A percentile compares a stretch with the other conserved stretches of the same genome.
These are phyloP conservation scores for Palythoa grandis DNA, from an alignment of 92 coral and sea anemone species.

Conservation along the genomic window DNA sequence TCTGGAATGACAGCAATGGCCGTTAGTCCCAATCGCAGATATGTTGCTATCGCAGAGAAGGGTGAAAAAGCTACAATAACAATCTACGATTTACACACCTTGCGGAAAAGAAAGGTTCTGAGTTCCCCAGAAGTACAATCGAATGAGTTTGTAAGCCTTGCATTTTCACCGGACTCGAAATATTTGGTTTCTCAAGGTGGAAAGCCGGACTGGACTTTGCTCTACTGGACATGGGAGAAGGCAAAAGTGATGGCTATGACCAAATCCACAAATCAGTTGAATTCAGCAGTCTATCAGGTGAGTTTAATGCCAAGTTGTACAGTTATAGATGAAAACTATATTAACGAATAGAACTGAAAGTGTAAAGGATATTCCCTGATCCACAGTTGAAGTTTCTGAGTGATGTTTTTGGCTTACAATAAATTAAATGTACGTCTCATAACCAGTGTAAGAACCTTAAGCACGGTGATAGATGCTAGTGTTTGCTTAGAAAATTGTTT, in stretches of 20 bases:
- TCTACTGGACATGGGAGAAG: constrained; percentile 99
- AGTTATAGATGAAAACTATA: background rate
- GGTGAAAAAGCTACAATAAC: constrained; percentile 96
- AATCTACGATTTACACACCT: constrained; percentile 94
- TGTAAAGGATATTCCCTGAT: background rate
- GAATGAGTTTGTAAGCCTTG: constrained; percentile 93
- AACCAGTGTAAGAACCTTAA: no score
- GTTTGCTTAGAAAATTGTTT: no score
- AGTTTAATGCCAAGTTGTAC: background rate
- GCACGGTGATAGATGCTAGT: no score
- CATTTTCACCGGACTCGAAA: constrained; percentile 98
- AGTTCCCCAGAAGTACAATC: constrained; percentile 87
- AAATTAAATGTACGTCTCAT: no score
- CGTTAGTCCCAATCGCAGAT: constrained; percentile 96
- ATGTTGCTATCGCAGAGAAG: constrained; percentile 96
- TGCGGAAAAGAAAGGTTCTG: constrained; percentile 94
- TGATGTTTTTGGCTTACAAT: no score
- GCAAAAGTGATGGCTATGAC: constrained; percentile 99
- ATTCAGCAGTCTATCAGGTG: constrained; percentile 97
- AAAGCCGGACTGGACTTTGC: constrained; percentile 96
- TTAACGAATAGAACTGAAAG: background rate
- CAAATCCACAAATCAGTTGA: constrained; percentile 92
- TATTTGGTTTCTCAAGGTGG: constrained; percentile 97
- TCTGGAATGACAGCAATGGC: constrained; percentile 98
- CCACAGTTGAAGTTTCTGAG: no score